These are phyloP conservation scores for Ectropis crepuscularia DNA, from an alignment of 2,888 invertebrate species.

Conservation along the genomic window DNA sequence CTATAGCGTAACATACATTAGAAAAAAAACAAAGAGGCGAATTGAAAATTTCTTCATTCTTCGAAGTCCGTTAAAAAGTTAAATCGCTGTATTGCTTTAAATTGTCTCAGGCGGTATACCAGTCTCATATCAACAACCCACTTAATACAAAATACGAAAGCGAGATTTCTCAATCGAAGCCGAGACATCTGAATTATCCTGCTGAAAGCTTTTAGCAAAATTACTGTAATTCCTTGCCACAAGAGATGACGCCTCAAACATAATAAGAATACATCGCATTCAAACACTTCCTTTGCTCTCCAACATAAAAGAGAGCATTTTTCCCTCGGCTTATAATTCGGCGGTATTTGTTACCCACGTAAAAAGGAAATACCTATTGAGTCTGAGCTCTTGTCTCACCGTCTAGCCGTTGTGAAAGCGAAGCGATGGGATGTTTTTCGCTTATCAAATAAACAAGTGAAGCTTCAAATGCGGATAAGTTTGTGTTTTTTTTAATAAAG, in stretches of 20 bases:
- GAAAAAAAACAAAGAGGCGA: too few species aligned
- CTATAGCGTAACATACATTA: too few species aligned
- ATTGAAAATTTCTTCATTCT: too few species aligned
- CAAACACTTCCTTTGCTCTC: constrained; percentile 16
- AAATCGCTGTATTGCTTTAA: too few species aligned
- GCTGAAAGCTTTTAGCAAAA: constrained; percentile 12
- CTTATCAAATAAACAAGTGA: not conserved
- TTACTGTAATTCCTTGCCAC: constrained; percentile 10
- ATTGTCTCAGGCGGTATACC: not conserved
- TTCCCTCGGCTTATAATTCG: constrained; percentile 26
- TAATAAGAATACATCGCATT: constrained; percentile 13
- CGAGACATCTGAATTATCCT: constrained; percentile 9
- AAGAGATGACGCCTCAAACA: constrained; percentile 15
- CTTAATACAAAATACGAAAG: not conserved
- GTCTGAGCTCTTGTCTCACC: not conserved
- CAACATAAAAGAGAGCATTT: constrained; percentile 22
- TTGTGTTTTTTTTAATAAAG: too few species aligned
- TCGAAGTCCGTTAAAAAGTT: too few species aligned
- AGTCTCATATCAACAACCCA: not conserved
- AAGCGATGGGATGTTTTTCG: not conserved
- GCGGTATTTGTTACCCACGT: constrained; percentile 28
- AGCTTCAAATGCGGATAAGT: too few species aligned
- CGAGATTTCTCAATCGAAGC: not conserved
- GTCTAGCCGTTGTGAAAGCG: not conserved
- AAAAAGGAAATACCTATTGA: constrained; percentile 19